Evolutionary conservation across 2,113 vertebrate genomes (phyloP).

Genomic region (Alaudala cheleensis): DNA sequence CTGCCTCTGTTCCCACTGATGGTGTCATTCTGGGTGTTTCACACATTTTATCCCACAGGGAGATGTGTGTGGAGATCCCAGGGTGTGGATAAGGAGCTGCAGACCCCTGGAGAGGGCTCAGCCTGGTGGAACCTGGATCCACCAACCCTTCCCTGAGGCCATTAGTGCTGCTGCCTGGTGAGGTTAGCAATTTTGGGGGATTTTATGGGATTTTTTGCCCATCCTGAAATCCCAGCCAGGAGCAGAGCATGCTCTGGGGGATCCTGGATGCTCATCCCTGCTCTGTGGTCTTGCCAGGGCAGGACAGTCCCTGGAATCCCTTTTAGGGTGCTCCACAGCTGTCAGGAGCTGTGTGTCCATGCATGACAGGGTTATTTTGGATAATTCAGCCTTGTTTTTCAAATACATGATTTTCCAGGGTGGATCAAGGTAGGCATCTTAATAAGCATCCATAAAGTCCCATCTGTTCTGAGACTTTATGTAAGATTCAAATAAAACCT

Average conservation of each 20-base stretch:
- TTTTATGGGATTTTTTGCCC: background rate
- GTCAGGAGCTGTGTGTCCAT: background rate
- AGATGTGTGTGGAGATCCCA: background rate
- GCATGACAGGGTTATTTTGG: background rate
- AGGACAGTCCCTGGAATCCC: background rate
- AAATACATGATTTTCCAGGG: background rate
- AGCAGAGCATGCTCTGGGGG: background rate
- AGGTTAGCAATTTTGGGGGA: background rate
- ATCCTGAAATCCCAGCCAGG: background rate
- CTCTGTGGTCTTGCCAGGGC: background rate
- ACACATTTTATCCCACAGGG: accelerated
- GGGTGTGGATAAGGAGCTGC: no score
- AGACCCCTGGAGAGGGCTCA: background rate
- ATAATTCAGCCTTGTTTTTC: background rate
- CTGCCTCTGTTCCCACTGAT: accelerated
- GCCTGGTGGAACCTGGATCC: accelerated
- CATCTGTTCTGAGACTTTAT: background rate
- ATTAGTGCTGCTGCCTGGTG: accelerated
- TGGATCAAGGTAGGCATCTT: background rate
- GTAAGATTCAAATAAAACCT: background rate
- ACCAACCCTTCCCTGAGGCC: background rate
- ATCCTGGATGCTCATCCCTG: background rate
- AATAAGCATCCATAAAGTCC: background rate
- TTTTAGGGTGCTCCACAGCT: background rate
- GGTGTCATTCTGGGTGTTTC: background rate